Evolutionary conservation across 2,113 vertebrate genomes (phyloP), one percentile per base, ranked within the genome.

Genomic region (Willisornis vidua): DNA sequence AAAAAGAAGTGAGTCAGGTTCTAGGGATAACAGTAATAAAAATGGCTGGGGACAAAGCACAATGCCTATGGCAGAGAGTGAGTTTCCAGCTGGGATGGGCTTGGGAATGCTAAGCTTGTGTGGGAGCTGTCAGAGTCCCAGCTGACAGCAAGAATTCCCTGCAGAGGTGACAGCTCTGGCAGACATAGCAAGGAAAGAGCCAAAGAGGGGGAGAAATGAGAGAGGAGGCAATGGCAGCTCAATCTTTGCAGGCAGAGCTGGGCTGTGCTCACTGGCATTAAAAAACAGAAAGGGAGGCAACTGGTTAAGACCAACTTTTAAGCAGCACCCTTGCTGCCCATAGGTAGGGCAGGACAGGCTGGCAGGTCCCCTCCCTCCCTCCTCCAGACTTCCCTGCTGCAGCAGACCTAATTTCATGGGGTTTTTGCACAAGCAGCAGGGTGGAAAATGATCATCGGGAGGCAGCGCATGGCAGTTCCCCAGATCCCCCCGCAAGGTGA

Each of bases 321-420:
- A 85, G 58, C 76, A 93, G 68, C 78, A 49, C 22, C 66, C n/a
- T 22, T 2, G 16, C 46, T 49, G 77, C 73, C 74, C 67, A 75
- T 85, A 89, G 87, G 91, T 79, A 87, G 71, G 59, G 78, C 67
- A 89, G 80, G 70, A 65, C 45, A 41, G 81, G 61, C 33, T 78
- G 76, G 90, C 77, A 48, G 85, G 87, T 79, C 39, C 61, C 78
- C 43, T 54, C 24, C 51, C 71, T 71, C 45, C 39, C 9, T 85
- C 33, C 25, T 12, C 1, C 1, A 81, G 18, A 6, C 55, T 6
- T 35, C 77, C 80, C 57, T 0, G 23, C 87, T 59, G 81, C 85
- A 37, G 91, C 78, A 91, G 55, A 93, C 55, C 93, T 93, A 70
- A 96, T 97, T 96, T 96, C 95, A 97, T 91, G 87, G 95, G 87